These are phyloP conservation scores for Hydrotaea diabolus DNA, from an alignment of 2,888 invertebrate genomes.

Conservation along the genomic window DNA sequence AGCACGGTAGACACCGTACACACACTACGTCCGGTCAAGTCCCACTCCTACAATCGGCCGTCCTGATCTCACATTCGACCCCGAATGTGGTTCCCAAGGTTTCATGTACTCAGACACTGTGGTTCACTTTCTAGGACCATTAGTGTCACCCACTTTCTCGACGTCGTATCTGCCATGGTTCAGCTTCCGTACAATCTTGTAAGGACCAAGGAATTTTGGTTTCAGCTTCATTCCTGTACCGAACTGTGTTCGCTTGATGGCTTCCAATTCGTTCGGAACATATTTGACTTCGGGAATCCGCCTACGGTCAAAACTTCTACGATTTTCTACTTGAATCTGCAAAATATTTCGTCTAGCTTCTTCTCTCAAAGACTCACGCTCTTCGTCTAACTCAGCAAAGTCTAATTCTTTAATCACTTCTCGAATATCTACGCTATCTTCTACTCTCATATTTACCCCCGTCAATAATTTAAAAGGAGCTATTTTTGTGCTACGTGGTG, in stretches of 20 bases:
- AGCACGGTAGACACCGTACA: no score
- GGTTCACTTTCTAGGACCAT: not conserved
- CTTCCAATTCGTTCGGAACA: constrained; percentile 9
- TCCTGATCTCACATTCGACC: constrained; percentile 61
- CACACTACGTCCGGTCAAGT: not conserved
- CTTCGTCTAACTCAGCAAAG: not conserved
- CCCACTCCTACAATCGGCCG: constrained; percentile 52
- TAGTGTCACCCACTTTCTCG: constrained; percentile 14
- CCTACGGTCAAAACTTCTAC: constrained; percentile 23
- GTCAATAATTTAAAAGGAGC: constrained; percentile 44
- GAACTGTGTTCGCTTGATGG: constrained; percentile 43
- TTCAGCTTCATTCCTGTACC: constrained; percentile 26
- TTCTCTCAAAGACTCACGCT: not conserved
- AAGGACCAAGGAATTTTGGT: constrained; percentile 41
- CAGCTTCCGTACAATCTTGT: constrained; percentile 17
- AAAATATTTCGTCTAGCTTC: constrained; percentile 24
- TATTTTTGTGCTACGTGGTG: constrained; percentile 20
- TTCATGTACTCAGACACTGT: constrained; percentile 59
- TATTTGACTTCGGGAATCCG: constrained; percentile 19
- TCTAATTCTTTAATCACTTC: constrained; percentile 15
- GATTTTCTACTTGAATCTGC: constrained; percentile 42
- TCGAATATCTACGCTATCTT: constrained; percentile 5
- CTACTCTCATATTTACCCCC: constrained; percentile 40
- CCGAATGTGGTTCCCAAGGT: constrained; percentile 55
- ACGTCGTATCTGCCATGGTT: constrained; percentile 44